Evolutionary conservation across 2,113 vertebrate species (phyloP), one percentile per base, ranked within the genome.

Genomic region (Muscicapa adusta): DNA sequence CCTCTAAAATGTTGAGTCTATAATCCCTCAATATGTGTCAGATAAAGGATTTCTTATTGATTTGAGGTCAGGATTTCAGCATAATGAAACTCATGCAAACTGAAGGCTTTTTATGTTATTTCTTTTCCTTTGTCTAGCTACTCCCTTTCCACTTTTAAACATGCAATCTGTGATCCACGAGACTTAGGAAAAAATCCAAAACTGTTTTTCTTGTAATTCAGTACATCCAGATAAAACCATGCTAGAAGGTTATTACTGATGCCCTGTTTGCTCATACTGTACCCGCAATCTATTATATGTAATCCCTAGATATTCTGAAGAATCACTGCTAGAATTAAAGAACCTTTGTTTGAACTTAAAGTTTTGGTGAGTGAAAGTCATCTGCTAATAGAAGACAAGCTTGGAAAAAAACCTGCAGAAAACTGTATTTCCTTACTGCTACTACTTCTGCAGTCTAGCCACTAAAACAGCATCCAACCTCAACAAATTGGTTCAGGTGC

Each of bases 241-340:
- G 56, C 66, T 70, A 88, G 94, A 96, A 94, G 94, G 93, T 96
- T 96, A 96, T 95, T 93, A 91, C 14, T 95, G 93, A 96, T 94
- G 60, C 91, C 70, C 85, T 97, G 89, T 93, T 96, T 94, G 90
- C 78, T 91, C 67, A 48, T 18, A 31, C 40, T 74, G 63, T 48
- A 86, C 10, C 4, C 60, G 56, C 83, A 73, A 67, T 85, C 91
- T 91, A 90, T 90, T 93, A 57, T 26, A 73, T 4, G 34, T 86
- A 93, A 91, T 95, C 94, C 91, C n/a, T 88, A 60, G 71, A 85
- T 95, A 78, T 76, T 73, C 85, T 76, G 56, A 94, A 86, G 65
- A 91, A 91, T 84, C 71, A 71, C 16, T 60, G 60, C 63, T 90
- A 91, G 92, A 94, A 90, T 83, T 93, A 93, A 84, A 93, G 86